Conservation (phyloP, 30 jellyfish, hydroid and myxozoan species). For the Chrysaora quinquecirrha region DNA sequence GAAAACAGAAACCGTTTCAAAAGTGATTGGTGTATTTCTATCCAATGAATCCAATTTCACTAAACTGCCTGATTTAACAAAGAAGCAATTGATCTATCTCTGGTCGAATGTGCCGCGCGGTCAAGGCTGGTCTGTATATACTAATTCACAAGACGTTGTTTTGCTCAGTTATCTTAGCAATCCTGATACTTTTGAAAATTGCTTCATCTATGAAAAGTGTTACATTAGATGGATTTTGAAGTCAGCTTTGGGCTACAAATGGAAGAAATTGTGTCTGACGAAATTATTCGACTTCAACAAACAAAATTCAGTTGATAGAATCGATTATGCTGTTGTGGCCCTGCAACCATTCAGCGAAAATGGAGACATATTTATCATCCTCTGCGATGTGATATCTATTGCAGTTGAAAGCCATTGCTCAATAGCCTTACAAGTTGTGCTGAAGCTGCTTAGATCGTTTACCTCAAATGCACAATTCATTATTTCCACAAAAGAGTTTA, state of each 20-base stretch:
- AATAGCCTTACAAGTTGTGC: background rate
- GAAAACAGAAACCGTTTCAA: slow-evolving; percentile 26
- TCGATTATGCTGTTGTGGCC: background rate
- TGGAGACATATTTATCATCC: slow-evolving; percentile 9
- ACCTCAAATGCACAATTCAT: background rate
- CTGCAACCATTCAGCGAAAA: slow-evolving; percentile 12
- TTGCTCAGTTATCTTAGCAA: background rate
- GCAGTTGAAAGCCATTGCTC: background rate
- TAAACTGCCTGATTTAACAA: slow-evolving; percentile 15
- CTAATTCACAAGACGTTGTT: background rate
- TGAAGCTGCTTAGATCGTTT: background rate
- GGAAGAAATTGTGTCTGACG: slow-evolving; percentile 12
- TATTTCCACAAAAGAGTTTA: slow-evolving; percentile 3
- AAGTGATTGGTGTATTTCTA: slow-evolving; percentile 16
- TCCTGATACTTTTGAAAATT: background rate
- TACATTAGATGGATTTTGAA: slow-evolving; percentile 39
- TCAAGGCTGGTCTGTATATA: background rate
- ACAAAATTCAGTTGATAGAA: background rate
- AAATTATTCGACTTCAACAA: background rate
- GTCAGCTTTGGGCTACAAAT: background rate
- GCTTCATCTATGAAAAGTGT: slow-evolving; percentile 34
- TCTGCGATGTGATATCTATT: background rate
- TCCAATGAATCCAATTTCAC: background rate
- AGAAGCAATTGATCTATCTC: slow-evolving; percentile 66
- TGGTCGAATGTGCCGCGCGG: slow-evolving; percentile 81